Evolutionary conservation across 2,113 vertebrate species (phyloP).

Genomic region (Eptesicus fuscus): DNA sequence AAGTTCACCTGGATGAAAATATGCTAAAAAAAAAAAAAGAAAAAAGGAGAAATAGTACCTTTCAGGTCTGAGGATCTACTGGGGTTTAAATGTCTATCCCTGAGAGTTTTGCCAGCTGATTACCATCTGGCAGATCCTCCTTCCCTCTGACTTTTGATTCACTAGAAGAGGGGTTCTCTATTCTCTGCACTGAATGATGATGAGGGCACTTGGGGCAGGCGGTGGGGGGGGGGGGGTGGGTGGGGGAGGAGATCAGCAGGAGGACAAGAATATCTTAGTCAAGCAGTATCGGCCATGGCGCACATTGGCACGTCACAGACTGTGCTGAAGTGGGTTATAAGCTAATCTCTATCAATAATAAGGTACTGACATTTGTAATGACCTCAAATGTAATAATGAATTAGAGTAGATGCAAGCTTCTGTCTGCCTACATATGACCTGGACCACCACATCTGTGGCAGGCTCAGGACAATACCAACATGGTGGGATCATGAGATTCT

Average conservation of each 20-base stretch:
- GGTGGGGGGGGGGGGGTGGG: too few species aligned
- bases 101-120: not conserved
- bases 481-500: not conserved
- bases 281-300: fast-evolving
- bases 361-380: not conserved
- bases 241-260: not conserved
- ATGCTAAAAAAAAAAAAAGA: conserved; percentile 42
- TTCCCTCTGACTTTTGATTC: not conserved
- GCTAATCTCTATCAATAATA: not conserved
- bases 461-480: too few species aligned
- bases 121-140: not conserved
- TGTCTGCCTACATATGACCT: not conserved
- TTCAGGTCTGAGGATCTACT: not conserved
- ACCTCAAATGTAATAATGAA: not conserved
- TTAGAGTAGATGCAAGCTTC: not conserved
- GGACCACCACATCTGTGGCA: too few species aligned
- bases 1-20: not conserved
- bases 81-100: not conserved
- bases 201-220: too few species aligned
- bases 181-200: not conserved
- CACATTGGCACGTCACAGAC: fast-evolving
- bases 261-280: not conserved
- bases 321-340: not conserved
- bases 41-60: conserved; percentile 29
- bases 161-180: not conserved